Evolutionary conservation across 1,140 invertebrate genomes (phyloP).

Genomic region (Stratiolaelaps scimitus): DNA sequence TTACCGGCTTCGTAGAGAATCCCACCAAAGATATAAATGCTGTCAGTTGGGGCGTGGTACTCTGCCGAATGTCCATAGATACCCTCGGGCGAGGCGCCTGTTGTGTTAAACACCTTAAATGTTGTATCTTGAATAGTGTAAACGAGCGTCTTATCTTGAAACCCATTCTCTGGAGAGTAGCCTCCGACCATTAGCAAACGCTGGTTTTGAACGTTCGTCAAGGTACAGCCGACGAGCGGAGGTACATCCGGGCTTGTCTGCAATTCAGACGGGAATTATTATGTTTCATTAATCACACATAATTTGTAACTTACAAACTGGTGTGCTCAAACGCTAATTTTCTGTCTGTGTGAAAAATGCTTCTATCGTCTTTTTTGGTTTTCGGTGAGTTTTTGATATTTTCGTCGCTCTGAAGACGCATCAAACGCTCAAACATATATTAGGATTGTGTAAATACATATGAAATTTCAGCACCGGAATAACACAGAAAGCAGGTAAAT

Average conservation of each 20-base stretch:
- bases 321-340: too few relatives aligned
- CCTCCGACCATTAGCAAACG: constrained; percentile 75
- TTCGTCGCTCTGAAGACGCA: too few relatives aligned
- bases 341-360: too few relatives aligned
- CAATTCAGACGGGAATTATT: neutral
- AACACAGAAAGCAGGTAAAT: too few relatives aligned
- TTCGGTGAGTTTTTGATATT: too few relatives aligned
- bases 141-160: constrained; percentile 63
- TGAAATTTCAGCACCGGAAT: too few relatives aligned
- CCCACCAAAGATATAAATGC: constrained; percentile 81
- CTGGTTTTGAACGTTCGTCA: constrained; percentile 62
- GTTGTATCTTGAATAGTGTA: constrained; percentile 59
- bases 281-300: neutral
- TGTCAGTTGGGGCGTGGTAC: constrained; percentile 62
- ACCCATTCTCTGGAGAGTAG: constrained; percentile 62
- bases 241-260: constrained; percentile 40
- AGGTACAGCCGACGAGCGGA: constrained; percentile 67
- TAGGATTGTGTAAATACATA: too few relatives aligned
- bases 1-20: constrained; percentile 59
- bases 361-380: too few relatives aligned
- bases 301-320: too few relatives aligned
- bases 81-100: constrained; percentile 59
- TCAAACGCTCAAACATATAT: too few relatives aligned
- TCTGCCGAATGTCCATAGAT: constrained; percentile 81
- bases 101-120: constrained; percentile 54